Percentiles rank a stretch among this genome's conserved stretches.
These are phyloP conservation scores for Nyctibius bracteatus DNA, from an alignment of 2,113 vertebrate genomes.

Conservation along the genomic window DNA sequence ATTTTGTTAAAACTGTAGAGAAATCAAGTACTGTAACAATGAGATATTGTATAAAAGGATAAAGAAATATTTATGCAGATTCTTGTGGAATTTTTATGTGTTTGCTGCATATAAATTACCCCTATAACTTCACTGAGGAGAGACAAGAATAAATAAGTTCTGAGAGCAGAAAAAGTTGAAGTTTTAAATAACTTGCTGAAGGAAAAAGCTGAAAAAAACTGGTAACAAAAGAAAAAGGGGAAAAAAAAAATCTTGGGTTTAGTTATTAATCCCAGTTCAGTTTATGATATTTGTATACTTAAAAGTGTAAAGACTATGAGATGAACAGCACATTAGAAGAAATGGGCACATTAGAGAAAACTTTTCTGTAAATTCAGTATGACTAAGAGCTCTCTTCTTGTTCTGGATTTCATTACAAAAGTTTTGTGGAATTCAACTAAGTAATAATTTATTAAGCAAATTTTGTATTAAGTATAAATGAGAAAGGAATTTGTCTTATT, in stretches of 20 bases:
- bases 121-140: neutral
- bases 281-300: neutral
- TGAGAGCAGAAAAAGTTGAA: neutral
- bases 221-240: neutral
- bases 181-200: neutral
- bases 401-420: neutral
- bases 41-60: neutral
- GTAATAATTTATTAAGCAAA: neutral
- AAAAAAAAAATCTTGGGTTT: neutral
- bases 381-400: neutral
- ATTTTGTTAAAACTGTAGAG: slow-evolving; percentile 12
- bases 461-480: neutral
- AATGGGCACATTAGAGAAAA: neutral
- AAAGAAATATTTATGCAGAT: slow-evolving; percentile 8
- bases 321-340: neutral
- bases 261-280: neutral
- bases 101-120: slow-evolving; percentile 16
- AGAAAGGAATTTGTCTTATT: neutral
- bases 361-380: neutral
- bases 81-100: neutral
- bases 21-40: slow-evolving; percentile 20
- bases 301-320: neutral
- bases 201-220: neutral
- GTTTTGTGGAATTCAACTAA: neutral
- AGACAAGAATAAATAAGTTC: neutral